Conservation (phyloP, 2,797 vertebrate genomes). For the Glyptemys insculpta region DNA sequence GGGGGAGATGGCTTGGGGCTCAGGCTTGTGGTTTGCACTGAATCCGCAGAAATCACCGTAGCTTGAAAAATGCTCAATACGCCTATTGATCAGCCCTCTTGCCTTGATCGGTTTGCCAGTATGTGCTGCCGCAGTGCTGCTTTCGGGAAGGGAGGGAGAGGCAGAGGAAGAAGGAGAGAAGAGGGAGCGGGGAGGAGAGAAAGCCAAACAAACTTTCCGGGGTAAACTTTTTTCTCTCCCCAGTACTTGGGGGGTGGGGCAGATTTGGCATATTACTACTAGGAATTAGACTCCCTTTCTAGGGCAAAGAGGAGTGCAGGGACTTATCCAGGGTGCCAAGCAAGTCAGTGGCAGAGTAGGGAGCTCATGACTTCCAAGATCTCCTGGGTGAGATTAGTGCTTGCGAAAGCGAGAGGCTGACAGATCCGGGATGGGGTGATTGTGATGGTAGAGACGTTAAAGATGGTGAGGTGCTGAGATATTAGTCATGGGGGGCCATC, state of each 20-base stretch:
- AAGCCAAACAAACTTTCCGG: not conserved
- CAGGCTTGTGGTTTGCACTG: constrained; percentile 69
- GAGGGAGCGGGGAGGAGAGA: constrained; percentile 35
- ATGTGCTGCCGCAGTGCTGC: constrained; percentile 73
- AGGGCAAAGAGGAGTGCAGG: not conserved
- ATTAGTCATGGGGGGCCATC: not conserved
- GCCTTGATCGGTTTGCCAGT: constrained; percentile 77
- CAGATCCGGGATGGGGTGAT: not conserved
- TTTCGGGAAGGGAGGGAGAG: constrained; percentile 40
- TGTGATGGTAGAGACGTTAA: not conserved
- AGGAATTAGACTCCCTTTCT: not conserved
- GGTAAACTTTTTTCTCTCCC: not conserved
- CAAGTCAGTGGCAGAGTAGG: not conserved
- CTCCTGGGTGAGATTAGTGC: not conserved
- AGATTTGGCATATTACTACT: not conserved
- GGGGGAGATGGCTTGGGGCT: not conserved
- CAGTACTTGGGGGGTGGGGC: not conserved
- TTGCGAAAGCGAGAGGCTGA: not conserved
- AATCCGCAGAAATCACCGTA: constrained; percentile 80
- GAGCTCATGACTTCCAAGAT: not conserved
- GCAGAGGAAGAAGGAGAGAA: not conserved
- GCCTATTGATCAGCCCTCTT: constrained; percentile 79
- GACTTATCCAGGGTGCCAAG: not conserved
- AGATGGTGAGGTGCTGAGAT: not conserved
- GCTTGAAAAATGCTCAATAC: constrained; percentile 85